Evolutionary conservation across 1,140 invertebrate species (phyloP).

Genomic region (Drosophila mauritiana): DNA sequence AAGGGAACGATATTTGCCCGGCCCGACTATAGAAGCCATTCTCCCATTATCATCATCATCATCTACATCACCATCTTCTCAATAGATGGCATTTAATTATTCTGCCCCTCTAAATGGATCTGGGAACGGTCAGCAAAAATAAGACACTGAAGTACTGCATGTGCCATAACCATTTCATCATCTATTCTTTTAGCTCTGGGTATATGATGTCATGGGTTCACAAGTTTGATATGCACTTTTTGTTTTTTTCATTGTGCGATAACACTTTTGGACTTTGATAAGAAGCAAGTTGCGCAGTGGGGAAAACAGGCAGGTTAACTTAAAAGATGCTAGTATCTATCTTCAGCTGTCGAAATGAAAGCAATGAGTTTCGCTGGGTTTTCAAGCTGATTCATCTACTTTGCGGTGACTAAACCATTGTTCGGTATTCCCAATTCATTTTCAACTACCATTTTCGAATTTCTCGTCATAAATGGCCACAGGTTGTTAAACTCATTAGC

Average conservation of each 20-base stretch:
- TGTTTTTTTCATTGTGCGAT: constrained; percentile 7
- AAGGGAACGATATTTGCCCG: constrained; percentile 21
- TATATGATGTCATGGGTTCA: constrained; percentile 31
- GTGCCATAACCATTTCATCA: constrained; percentile 14
- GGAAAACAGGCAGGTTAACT: no score
- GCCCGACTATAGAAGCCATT: background rate
- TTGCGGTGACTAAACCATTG: constrained; percentile 20
- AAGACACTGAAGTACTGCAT: constrained; percentile 16
- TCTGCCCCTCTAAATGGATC: constrained; percentile 21
- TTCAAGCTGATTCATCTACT: constrained; percentile 1
- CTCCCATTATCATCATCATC: background rate
- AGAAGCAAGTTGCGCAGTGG: background rate
- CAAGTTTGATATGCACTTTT: constrained; percentile 9
- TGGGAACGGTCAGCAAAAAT: constrained; percentile 10
- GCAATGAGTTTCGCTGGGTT: constrained; percentile 3
- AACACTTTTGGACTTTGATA: constrained; percentile 17
- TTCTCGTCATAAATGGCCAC: constrained; percentile 43
- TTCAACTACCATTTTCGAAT: constrained; percentile 30
- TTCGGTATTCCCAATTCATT: constrained; percentile 32
- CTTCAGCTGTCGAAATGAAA: constrained; percentile 2
- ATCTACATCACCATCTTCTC: constrained; percentile 14
- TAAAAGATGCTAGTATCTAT: background rate
- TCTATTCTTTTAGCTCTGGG: constrained; percentile 10
- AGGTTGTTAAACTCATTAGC: constrained; percentile 71
- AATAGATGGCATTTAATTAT: constrained; percentile 39